Base-by-base conservation (phyloP, 2,113 vertebrate genomes). In the Oxygymnocypris stewartii region DNA sequence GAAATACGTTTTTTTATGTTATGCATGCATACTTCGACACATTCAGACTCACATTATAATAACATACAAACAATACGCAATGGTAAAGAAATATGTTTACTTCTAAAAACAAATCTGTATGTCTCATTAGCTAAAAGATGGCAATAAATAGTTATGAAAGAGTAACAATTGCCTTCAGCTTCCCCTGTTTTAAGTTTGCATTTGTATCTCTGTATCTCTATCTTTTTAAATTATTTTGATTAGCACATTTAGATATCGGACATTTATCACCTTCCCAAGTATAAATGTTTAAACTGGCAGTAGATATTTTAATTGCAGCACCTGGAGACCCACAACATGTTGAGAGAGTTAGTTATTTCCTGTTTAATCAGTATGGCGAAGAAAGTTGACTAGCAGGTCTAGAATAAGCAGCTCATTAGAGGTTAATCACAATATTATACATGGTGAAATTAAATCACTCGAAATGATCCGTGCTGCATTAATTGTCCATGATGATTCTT, bases 401-500 rank as follows among this genome's bases (percentile, higher is more conserved):
- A 79, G 49, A 78, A 54, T n/a, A 35, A 42, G 54, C 35, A 40
- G 78, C 51, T 80, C 78, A 61, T 80, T 80, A 80, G 78, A 37
- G 54, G 31, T 80, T 14, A 47, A 82, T 47, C 13, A 0, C 12
- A 42, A 59, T 79, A 79, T 49, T 82, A 59, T 82, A 28, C 20
- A 25, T 54, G 20, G 78, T 47, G 61, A 65, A 54, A 54, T 78
- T 20, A 54, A 78, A 78, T 78, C 49, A 54, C 49, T 54, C 51
- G 76, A 78, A 82, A 82, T 82, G 79, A 67, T 67, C 61, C 92
- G 88, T 93, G 91, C 75, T 63, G 91, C 92, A 92, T 91, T 93
- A 95, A 95, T 93, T 92, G 92, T 94, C 91, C 91, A 73, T 86
- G 84, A 96, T 95, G 94, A 96, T 94, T 95, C 90, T 91, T 95